Percentiles rank a stretch among this genome's conserved stretches.
Conservation (phyloP, 2,797 vertebrate genomes). For the Stomatorhinus walkeri region DNA sequence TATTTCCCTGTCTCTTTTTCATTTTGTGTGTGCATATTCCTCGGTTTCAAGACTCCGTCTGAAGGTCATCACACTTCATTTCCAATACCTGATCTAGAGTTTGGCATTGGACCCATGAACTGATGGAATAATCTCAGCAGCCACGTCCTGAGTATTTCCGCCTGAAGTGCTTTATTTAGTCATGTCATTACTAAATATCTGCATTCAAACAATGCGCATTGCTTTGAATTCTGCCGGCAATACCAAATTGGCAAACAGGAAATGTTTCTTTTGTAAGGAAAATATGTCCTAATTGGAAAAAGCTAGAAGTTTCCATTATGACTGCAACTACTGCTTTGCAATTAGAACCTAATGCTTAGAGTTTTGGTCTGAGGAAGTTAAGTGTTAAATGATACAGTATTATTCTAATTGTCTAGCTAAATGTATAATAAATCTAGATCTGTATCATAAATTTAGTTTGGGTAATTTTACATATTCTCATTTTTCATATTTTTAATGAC, state of each 20-base stretch:
- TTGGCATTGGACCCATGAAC: slow-evolving; percentile 33
- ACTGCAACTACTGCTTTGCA: slow-evolving; percentile 34
- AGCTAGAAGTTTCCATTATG: slow-evolving; percentile 39
- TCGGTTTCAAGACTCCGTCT: slow-evolving; percentile 37
- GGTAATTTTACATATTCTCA: background rate
- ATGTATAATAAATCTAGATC: slow-evolving; percentile 21
- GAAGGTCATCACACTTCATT: slow-evolving; percentile 26
- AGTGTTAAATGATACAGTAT: slow-evolving; percentile 46
- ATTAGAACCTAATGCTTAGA: slow-evolving; percentile 41
- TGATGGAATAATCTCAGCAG: background rate
- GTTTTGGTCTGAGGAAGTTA: slow-evolving; percentile 41
- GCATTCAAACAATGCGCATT: slow-evolving; percentile 31
- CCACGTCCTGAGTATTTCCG: slow-evolving; percentile 27
- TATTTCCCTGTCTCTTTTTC: slow-evolving; percentile 30
- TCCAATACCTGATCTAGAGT: slow-evolving; percentile 30
- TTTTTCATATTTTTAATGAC: slow-evolving; percentile 1
- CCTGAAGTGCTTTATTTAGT: slow-evolving; percentile 16
- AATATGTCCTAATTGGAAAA: slow-evolving; percentile 50
- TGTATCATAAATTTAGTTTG: background rate
- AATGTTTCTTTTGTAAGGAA: slow-evolving; percentile 44
- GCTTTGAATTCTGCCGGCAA: slow-evolving; percentile 34
- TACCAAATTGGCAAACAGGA: slow-evolving; percentile 38
- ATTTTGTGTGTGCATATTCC: background rate
- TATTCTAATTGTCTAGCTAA: slow-evolving; percentile 40
- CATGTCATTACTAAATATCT: slow-evolving; percentile 42